Conservation (phyloP, 1,140 invertebrate genomes). For the Calliopsis andreniformis region DNA sequence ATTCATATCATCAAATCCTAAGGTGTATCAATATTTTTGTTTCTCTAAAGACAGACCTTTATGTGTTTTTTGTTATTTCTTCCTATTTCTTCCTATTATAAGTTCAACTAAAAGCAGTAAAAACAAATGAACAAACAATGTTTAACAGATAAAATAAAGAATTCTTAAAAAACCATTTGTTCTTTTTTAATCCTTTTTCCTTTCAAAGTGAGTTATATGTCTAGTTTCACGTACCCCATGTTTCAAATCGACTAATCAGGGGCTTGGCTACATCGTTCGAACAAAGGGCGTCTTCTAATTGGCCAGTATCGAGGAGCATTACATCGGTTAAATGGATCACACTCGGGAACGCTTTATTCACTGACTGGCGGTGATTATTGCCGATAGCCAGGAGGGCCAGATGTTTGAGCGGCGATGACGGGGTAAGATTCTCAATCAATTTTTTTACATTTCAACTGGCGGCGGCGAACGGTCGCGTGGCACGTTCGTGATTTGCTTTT, state of each 20-base stretch:
- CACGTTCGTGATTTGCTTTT: conserved; percentile 52
- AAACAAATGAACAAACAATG: no score
- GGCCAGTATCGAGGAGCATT: conserved; percentile 57
- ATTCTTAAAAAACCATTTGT: no score
- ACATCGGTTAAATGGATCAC: conserved; percentile 63
- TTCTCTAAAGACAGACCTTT: no score
- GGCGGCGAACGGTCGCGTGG: conserved; percentile 62
- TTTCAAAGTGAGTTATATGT: conserved; percentile 1
- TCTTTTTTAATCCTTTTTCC: background rate
- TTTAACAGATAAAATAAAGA: no score
- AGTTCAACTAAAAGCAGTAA: no score
- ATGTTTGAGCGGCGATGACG: conserved; percentile 65
- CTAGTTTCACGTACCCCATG: no score
- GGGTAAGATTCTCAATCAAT: conserved; percentile 66
- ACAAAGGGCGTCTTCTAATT: conserved; percentile 49
- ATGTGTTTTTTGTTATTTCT: no score
- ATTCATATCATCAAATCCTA: no score
- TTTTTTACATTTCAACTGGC: conserved; percentile 63
- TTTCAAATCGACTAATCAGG: conserved; percentile 41
- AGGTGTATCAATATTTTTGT: no score
- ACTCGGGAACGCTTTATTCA: conserved; percentile 62
- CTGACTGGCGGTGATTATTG: conserved; percentile 65
- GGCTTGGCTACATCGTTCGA: conserved; percentile 1
- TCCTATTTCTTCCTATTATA: no score
- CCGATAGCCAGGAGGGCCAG: conserved; percentile 72